These are phyloP conservation scores for Pedionomus torquatus DNA, from an alignment of 2,113 vertebrate species.

Conservation along the genomic window DNA sequence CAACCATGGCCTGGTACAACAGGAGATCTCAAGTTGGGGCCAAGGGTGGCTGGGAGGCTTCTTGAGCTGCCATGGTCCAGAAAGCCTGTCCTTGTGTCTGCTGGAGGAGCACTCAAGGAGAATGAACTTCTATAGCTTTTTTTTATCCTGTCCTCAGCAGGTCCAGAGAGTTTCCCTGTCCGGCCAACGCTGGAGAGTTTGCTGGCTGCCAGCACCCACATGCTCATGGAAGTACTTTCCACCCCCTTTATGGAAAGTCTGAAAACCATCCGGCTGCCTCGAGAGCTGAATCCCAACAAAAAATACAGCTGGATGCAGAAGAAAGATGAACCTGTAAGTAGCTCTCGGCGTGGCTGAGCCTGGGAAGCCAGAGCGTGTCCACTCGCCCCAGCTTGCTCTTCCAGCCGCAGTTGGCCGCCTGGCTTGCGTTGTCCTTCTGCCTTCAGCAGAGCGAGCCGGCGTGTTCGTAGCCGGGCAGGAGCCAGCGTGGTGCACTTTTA, in stretches of 20 bases:
- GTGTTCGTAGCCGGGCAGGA: neutral
- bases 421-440: neutral
- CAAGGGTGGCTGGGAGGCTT: neutral
- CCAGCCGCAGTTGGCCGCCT: neutral
- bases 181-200: slow-evolving; percentile 88
- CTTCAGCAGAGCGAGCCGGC: rapidly evolving
- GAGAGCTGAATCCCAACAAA: slow-evolving; percentile 91
- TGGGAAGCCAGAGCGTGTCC: neutral
- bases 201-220: slow-evolving; percentile 88
- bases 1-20: neutral
- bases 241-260: slow-evolving; percentile 77
- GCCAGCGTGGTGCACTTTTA: neutral
- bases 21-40: neutral
- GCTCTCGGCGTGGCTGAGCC: neutral
- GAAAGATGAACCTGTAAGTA: slow-evolving; percentile 90
- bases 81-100: neutral
- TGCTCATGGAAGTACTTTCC: slow-evolving; percentile 92
- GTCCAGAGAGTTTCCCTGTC: slow-evolving; percentile 62
- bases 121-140: neutral
- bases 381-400: neutral
- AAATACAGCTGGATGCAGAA: slow-evolving; percentile 99
- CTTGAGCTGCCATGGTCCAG: neutral
- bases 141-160: slow-evolving; percentile 17
- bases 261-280: slow-evolving; percentile 87
- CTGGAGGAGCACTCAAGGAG: neutral